Conservation (phyloP, 2,797 vertebrate genomes). For the Megaceryle alcyon region DNA sequence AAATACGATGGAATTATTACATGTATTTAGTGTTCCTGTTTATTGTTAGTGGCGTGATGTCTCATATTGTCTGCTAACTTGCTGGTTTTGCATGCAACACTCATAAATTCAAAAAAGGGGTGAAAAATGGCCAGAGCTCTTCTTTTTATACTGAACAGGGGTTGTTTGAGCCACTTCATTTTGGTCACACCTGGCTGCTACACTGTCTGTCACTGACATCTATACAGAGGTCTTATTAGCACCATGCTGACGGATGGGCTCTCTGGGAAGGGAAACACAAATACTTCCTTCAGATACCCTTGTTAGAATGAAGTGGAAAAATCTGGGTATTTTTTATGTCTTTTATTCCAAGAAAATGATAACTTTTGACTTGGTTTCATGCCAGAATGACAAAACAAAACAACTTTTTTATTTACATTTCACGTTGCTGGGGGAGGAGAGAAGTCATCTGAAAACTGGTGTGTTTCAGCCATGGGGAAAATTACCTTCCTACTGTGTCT, state of each 20-base stretch:
- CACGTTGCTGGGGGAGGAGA: background rate
- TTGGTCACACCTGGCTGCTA: background rate
- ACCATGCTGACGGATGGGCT: background rate
- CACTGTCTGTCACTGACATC: background rate
- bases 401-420: background rate
- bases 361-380: background rate
- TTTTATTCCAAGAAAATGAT: background rate
- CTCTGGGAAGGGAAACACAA: background rate
- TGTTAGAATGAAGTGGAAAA: background rate
- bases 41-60: background rate
- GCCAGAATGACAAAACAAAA: background rate
- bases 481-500: conserved; percentile 21
- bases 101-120: background rate
- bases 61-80: background rate
- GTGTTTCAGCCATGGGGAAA: background rate
- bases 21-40: conserved; percentile 9
- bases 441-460: background rate
- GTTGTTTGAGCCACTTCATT: background rate
- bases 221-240: background rate
- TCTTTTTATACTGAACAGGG: background rate
- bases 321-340: background rate
- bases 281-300: background rate
- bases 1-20: conserved; percentile 13
- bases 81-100: background rate
- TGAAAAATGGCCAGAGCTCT: background rate